These are phyloP conservation scores for Fratercula arctica DNA, from an alignment of 2,797 vertebrate species.

Conservation along the genomic window DNA sequence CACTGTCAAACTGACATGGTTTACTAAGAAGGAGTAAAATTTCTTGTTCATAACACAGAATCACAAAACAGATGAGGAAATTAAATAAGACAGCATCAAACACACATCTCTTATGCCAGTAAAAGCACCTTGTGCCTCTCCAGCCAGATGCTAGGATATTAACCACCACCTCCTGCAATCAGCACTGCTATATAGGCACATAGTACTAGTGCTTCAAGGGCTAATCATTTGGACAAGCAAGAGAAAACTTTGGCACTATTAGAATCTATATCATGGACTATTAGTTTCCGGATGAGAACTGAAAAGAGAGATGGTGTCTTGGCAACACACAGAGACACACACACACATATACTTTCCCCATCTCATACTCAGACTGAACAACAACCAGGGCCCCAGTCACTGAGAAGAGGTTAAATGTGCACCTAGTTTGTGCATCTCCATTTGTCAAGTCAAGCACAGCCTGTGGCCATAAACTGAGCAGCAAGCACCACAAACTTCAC, in stretches of 20 bases:
- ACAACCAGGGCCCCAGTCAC: not conserved
- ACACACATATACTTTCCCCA: not conserved
- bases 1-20: not conserved
- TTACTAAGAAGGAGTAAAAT: not conserved
- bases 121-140: not conserved
- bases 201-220: not conserved
- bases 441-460: not conserved
- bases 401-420: not conserved
- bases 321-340: not conserved
- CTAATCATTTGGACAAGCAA: not conserved
- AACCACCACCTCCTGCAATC: not conserved
- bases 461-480: not conserved
- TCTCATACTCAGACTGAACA: not conserved
- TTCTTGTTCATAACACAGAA: not conserved
- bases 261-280: accelerated
- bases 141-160: not conserved
- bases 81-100: not conserved
- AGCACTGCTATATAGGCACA: not conserved
- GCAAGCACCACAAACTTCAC: not conserved
- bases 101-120: accelerated
- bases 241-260: not conserved
- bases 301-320: not conserved
- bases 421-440: not conserved
- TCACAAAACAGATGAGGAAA: not conserved
- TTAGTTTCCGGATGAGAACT: not conserved